A percentile compares a stretch with the other conserved stretches of the same genome.
These are phyloP conservation scores for Papilio machaon DNA, from an alignment of 1,140 invertebrate genomes.

Conservation along the genomic window DNA sequence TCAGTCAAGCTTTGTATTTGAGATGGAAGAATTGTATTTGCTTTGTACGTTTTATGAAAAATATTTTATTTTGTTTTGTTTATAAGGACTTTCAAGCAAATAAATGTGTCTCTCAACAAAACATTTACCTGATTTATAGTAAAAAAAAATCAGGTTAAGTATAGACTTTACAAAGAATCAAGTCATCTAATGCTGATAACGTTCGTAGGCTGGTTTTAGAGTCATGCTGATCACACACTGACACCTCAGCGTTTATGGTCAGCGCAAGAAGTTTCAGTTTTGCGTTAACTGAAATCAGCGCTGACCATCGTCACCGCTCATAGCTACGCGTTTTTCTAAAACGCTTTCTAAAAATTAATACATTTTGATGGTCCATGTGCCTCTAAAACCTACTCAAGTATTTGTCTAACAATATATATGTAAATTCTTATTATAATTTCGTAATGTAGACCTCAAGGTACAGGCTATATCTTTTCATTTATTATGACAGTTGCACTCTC, in stretches of 20 bases:
- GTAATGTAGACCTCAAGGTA: not conserved
- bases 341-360: not conserved
- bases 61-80: not conserved
- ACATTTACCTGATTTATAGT: not conserved
- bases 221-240: too few species aligned
- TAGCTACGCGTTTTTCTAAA: too few species aligned
- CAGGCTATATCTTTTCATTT: slow-evolving; percentile 12
- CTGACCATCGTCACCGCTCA: too few species aligned
- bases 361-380: too few species aligned
- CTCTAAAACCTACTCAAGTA: too few species aligned
- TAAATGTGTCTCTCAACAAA: not conserved
- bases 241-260: too few species aligned
- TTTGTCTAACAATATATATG: not conserved
- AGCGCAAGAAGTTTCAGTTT: too few species aligned
- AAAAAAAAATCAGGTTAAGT: not conserved
- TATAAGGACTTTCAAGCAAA: not conserved
- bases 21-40: not conserved
- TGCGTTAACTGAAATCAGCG: too few species aligned
- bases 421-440: not conserved
- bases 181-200: too few species aligned
- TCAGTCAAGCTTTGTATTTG: not conserved
- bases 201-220: too few species aligned
- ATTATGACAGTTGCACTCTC: slow-evolving; percentile 29
- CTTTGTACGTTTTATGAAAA: slow-evolving; percentile 1
- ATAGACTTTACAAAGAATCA: not conserved